Percentiles rank a stretch among this genome's conserved stretches.
phyloP scores from a whole-genome alignment of 2,888 invertebrate genomes.

The Nezara viridula region DNA sequence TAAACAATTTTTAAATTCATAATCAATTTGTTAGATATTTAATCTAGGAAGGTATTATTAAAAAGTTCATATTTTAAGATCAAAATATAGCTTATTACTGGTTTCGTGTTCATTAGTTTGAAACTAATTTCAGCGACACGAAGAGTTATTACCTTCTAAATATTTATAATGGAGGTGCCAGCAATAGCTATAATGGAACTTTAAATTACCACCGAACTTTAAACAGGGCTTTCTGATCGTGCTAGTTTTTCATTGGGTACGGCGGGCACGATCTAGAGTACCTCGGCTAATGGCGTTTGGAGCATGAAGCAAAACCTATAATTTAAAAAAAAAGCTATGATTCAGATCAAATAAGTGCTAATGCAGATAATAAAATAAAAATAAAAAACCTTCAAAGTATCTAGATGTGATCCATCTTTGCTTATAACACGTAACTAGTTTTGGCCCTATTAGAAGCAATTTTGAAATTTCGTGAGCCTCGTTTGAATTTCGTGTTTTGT shows the following conservation, averaged over 20 bases:
- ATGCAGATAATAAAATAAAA: background rate
- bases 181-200: slow-evolving; percentile 2
- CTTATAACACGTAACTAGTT: background rate
- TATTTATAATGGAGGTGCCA: slow-evolving; percentile 9
- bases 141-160: slow-evolving; percentile 22
- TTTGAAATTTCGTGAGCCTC: background rate
- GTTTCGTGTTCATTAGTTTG: slow-evolving; percentile 24
- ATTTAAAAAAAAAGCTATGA: background rate
- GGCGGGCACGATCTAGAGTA: background rate
- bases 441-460: background rate
- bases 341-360: background rate
- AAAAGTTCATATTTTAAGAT: background rate
- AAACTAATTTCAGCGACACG: slow-evolving; percentile 33
- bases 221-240: background rate
- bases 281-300: background rate
- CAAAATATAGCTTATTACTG: slow-evolving; percentile 4
- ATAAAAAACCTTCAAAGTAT: background rate
- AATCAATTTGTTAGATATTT: too few relatives aligned
- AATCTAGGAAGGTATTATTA: too few relatives aligned
- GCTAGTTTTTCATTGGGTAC: background rate
- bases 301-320: background rate
- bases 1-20: too few relatives aligned
- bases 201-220: background rate
- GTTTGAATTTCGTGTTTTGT: background rate
- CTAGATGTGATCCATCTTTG: background rate